phyloP scores from a whole-genome alignment of 92 coral and sea anemone species.

The Diadumene lineata region DNA sequence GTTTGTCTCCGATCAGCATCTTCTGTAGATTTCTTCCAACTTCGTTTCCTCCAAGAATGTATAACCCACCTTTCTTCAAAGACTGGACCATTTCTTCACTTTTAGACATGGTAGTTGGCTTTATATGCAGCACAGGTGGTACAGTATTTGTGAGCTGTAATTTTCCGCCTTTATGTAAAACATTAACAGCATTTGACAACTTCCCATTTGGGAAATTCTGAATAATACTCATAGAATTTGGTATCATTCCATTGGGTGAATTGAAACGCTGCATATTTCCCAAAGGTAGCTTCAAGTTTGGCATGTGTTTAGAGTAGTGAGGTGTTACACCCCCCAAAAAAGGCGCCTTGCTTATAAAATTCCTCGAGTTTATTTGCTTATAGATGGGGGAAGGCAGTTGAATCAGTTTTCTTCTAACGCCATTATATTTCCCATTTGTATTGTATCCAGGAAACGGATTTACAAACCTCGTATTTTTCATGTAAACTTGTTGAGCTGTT shows the following conservation, averaged over 20 bases:
- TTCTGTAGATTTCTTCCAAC: conserved; percentile 25
- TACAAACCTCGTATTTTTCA: conserved; percentile 30
- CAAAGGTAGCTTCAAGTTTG: not conserved
- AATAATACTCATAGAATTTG: not conserved
- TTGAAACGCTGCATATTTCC: not conserved
- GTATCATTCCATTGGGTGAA: not conserved
- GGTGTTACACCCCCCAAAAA: conserved; percentile 1
- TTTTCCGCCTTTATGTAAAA: not conserved
- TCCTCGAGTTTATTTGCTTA: conserved; percentile 2
- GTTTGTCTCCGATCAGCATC: conserved; percentile 6
- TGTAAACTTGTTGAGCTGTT: conserved; percentile 18
- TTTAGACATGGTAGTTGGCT: not conserved
- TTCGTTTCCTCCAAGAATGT: conserved; percentile 25
- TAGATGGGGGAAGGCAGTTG: not conserved
- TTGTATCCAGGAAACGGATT: conserved; percentile 16
- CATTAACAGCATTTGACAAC: not conserved
- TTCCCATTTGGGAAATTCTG: not conserved
- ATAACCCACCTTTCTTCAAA: conserved; percentile 30
- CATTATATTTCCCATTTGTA: conserved; percentile 12
- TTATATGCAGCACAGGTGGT: not conserved
- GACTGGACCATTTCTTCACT: conserved; percentile 22
- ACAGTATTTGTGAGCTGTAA: not conserved
- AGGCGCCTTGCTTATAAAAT: conserved; percentile 6
- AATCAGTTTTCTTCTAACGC: conserved; percentile 6
- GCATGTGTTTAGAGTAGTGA: not conserved